Conservation (phyloP, 2,113 vertebrate species). For the Dromaius novaehollandiae region DNA sequence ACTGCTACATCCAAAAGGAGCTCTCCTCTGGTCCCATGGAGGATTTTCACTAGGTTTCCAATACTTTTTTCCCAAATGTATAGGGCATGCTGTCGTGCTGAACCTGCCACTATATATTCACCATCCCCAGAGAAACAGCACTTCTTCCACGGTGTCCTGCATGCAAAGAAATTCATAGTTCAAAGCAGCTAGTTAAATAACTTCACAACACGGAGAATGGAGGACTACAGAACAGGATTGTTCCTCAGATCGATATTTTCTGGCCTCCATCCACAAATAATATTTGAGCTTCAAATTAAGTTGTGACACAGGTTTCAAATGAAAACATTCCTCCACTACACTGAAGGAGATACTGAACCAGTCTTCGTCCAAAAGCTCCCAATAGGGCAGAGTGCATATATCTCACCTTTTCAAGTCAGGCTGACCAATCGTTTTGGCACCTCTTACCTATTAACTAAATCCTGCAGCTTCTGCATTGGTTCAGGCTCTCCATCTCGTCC, state of each 20-base stretch:
- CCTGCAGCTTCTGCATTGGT: slow-evolving; percentile 98
- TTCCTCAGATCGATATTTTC: not conserved
- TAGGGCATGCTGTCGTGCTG: slow-evolving; percentile 93
- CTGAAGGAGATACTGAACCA: accelerated
- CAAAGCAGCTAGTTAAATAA: not conserved
- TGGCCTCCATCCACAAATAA: not conserved
- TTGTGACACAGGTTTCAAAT: accelerated
- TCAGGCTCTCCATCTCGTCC: slow-evolving; percentile 95
- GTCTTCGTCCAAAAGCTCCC: no score
- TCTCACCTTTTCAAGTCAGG: not conserved
- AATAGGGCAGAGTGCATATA: not conserved
- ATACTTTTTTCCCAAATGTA: slow-evolving; percentile 99
- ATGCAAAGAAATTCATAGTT: not conserved
- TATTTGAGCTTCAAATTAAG: not conserved
- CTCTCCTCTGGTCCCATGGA: slow-evolving; percentile 94
- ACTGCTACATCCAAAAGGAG: slow-evolving; percentile 95
- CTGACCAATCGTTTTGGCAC: not conserved
- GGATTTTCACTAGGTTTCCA: slow-evolving; percentile 97
- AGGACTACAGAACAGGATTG: accelerated
- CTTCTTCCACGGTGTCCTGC: slow-evolving; percentile 97
- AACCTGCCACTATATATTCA: slow-evolving; percentile 97
- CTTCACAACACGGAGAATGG: accelerated
- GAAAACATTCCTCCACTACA: accelerated
- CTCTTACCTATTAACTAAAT: slow-evolving; percentile 92
- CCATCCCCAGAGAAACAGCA: slow-evolving; percentile 98